Conservation (phyloP, 2,797 vertebrate species). For the Myotis daubentonii region DNA sequence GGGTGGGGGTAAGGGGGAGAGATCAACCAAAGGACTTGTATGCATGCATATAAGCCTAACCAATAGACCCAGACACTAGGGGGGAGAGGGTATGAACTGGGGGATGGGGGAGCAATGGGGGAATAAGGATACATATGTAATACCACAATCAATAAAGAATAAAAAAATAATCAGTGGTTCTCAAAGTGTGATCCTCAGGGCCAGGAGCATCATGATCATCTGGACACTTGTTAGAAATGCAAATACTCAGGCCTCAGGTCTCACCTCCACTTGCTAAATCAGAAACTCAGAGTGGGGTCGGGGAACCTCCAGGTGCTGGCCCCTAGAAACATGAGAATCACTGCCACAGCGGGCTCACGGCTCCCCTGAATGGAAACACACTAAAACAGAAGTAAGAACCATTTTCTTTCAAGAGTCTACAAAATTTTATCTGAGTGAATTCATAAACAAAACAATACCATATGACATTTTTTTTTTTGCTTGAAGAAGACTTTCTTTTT, state of each 20-base stretch:
- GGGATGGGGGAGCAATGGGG: too few species aligned
- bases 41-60: too few species aligned
- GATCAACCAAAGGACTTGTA: too few species aligned
- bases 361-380: not conserved
- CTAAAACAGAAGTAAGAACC: not conserved
- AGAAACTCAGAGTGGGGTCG: not conserved
- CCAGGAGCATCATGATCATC: not conserved
- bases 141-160: too few species aligned
- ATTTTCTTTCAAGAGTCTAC: not conserved
- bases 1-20: too few species aligned
- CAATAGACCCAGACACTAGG: too few species aligned
- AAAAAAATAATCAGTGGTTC: not conserved
- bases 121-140: too few species aligned
- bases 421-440: slow-evolving; percentile 48
- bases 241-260: not conserved
- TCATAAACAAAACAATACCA: slow-evolving; percentile 30
- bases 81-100: too few species aligned
- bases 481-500: slow-evolving; percentile 23
- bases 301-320: not conserved
- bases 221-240: not conserved
- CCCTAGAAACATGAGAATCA: not conserved
- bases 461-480: slow-evolving; percentile 1
- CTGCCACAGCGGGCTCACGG: not conserved
- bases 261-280: not conserved
- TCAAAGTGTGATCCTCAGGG: not conserved